These are phyloP conservation scores for Ophiodon elongatus DNA, from an alignment of 2,113 vertebrate species.

Conservation along the genomic window DNA sequence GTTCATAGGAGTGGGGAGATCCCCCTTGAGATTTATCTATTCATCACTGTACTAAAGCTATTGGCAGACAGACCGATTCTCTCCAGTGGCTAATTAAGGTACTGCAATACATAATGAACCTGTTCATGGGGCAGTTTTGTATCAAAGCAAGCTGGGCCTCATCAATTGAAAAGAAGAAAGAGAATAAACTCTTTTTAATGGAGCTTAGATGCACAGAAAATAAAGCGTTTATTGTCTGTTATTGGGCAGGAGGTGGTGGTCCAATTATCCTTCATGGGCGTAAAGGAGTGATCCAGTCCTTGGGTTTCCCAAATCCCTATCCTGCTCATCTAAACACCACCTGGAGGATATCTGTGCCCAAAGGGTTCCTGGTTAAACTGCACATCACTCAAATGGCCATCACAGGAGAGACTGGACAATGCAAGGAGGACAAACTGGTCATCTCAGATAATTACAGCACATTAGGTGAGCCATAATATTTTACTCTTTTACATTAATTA, in stretches of 20 bases:
- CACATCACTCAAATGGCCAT: constrained; percentile 80
- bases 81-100: constrained; percentile 60
- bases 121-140: constrained; percentile 15
- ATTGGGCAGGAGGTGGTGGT: constrained; percentile 69
- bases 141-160: constrained; percentile 11
- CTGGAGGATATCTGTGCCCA: constrained; percentile 82
- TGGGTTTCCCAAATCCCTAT: constrained; percentile 80
- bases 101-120: constrained; percentile 23
- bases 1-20: constrained; percentile 11
- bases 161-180: background rate
- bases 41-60: constrained; percentile 42
- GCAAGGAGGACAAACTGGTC: constrained; percentile 77
- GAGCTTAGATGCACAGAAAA: background rate
- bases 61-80: constrained; percentile 14
- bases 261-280: constrained; percentile 65
- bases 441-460: constrained; percentile 76
- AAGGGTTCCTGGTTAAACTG: constrained; percentile 78
- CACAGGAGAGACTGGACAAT: constrained; percentile 77
- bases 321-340: constrained; percentile 74
- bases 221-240: constrained; percentile 6
- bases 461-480: constrained; percentile 66
- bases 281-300: constrained; percentile 79
- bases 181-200: background rate
- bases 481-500: background rate
- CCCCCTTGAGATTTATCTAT: constrained; percentile 26